Evolutionary conservation across 2,113 vertebrate genomes (phyloP), one percentile per base, ranked within the genome.

Genomic region (Cyrtonyx montezumae): DNA sequence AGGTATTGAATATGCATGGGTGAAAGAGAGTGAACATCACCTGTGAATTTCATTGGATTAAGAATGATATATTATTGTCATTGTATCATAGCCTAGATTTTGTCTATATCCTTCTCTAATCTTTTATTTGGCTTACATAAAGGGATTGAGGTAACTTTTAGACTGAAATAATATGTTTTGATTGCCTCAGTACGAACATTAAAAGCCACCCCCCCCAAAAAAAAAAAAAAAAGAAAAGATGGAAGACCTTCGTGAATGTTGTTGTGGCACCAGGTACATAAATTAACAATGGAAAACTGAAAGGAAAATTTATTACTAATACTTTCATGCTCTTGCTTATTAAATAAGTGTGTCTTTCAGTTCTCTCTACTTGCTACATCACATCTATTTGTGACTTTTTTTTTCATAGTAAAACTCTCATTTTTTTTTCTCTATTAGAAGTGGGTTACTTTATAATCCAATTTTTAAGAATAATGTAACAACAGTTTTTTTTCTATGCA

Each of bases 41-140:
- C 2, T 79, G 37, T 28, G 26, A 18, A 20, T 80, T 78, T 88
- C 34, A 56, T 22, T 53, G 18, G 6, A 17, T 13, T 67, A 8
- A 13, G 67, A 37, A 61, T 18, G 23, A 34, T 22, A 5, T 8
- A 51, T 15, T 55, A 14, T 7, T 61, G 15, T 4, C 67, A 63
- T 49, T 70, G 7, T 74, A 21, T 74, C 0, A 0, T 22, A 43
- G 5, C 2, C 83, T 53, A 25, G 9, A 18, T 75, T 55, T 74
- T 74, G 23, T 4, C 0, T 45, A 5, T 36, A 43, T 45, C 1
- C 0, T n/a, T 71, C 11, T 17, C 22, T 49, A 20, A 11, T n/a
- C 12, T 84, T 81, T 65, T 61, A 12, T 15, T 69, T 30, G 10
- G 4, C 30, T 14, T 79, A 22, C 0, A 0, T 2, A 66, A 40